A percentile compares a stretch with the other conserved stretches of the same genome.
Evolutionary conservation across 2,113 vertebrate species (phyloP).

Genomic region (Proterorhinus semilunaris): DNA sequence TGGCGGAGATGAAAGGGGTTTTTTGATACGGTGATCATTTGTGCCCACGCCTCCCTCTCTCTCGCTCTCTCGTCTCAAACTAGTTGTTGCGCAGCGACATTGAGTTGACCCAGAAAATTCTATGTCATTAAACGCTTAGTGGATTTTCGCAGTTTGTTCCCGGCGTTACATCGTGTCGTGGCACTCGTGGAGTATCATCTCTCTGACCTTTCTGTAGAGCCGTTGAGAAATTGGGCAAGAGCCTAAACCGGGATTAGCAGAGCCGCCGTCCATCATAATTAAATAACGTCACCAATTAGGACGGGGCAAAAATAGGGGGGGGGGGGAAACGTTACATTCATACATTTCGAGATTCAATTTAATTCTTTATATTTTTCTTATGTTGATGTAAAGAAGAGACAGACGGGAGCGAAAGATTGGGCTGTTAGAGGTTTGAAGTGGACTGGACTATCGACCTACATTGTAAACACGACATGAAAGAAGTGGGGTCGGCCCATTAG

Average conservation of each 20-base stretch:
- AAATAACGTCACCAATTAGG: not conserved
- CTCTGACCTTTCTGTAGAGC: conserved; percentile 16
- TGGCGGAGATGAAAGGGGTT: conserved; percentile 30
- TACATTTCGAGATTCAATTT: no score
- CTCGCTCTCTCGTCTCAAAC: conserved; percentile 3
- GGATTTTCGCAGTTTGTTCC: conserved; percentile 35
- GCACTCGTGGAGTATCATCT: conserved; percentile 23
- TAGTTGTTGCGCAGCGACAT: conserved; percentile 55
- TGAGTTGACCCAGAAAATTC: conserved; percentile 63
- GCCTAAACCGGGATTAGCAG: not conserved
- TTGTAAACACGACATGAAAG: no score
- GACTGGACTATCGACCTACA: no score
- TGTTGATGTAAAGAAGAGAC: no score
- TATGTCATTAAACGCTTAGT: conserved; percentile 53
- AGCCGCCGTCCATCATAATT: not conserved
- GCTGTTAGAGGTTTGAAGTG: no score
- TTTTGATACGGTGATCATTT: conserved; percentile 32
- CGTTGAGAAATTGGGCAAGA: not conserved
- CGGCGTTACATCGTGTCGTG: conserved; percentile 15
- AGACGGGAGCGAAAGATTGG: no score
- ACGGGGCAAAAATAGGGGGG: no score
- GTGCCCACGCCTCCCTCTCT: conserved; percentile 2
- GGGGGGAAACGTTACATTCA: no score
- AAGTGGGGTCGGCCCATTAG: no score
- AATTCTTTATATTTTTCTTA: no score